phyloP scores from a whole-genome alignment of 1,140 invertebrate species.

The Micrasema longulum region DNA sequence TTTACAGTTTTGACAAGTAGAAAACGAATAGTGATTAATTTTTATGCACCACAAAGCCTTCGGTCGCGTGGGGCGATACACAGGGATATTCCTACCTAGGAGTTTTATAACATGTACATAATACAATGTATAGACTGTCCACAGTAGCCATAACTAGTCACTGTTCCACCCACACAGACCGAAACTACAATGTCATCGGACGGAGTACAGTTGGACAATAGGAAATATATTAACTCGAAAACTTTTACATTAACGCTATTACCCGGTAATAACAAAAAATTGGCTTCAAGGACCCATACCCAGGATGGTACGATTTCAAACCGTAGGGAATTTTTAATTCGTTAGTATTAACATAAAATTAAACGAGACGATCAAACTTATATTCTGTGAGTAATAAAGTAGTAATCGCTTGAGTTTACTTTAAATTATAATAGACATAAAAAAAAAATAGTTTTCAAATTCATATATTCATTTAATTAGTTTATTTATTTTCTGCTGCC shows the following conservation, averaged over 20 bases:
- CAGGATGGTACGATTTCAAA: background rate
- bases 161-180: slow-evolving; percentile 26
- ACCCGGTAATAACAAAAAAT: background rate
- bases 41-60: slow-evolving; percentile 43
- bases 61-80: background rate
- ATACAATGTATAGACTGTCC: background rate
- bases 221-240: background rate
- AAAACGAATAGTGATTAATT: slow-evolving; percentile 43
- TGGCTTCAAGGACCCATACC: background rate
- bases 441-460: too few species aligned
- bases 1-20: background rate
- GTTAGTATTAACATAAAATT: too few species aligned
- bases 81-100: background rate
- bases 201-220: slow-evolving; percentile 12
- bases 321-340: background rate
- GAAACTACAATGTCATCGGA: slow-evolving; percentile 26
- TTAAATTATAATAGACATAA: too few species aligned
- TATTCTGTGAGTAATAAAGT: too few species aligned
- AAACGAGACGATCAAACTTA: too few species aligned
- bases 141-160: slow-evolving; percentile 12
- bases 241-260: background rate
- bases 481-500: too few species aligned
- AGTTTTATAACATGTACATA: too few species aligned
- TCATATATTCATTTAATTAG: too few species aligned
- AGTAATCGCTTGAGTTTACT: too few species aligned